Conservation (phyloP, 2,888 invertebrate species). For the Archips xylosteana region DNA sequence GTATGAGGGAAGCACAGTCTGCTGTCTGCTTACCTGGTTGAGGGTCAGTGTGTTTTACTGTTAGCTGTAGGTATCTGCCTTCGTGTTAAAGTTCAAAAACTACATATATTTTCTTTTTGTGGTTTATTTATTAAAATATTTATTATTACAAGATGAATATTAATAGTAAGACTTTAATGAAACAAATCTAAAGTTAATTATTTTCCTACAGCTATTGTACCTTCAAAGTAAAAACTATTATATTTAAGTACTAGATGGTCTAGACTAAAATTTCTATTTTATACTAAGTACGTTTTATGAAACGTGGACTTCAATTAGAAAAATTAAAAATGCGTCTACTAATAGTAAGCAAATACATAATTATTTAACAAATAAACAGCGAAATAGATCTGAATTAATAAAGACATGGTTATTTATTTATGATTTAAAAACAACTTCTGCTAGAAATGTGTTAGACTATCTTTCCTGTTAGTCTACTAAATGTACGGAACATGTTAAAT, state of each 20-base stretch:
- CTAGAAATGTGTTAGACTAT: constrained; percentile 5
- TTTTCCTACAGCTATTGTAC: constrained; percentile 3
- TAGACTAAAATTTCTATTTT: constrained; percentile 9
- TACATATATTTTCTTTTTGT: neutral
- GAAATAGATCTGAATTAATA: neutral
- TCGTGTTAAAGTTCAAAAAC: neutral
- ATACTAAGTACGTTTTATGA: constrained; percentile 1
- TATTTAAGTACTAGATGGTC: neutral
- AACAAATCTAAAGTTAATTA: neutral
- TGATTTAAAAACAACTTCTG: constrained; percentile 4
- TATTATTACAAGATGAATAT: neutral
- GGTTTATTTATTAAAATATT: neutral
- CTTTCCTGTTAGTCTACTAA: constrained; percentile 7
- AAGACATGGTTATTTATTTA: neutral
- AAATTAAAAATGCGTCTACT: neutral
- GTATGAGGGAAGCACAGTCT: neutral
- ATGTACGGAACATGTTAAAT: constrained; percentile 9
- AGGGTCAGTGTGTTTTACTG: neutral
- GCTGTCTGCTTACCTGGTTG: neutral
- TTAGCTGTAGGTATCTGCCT: neutral
- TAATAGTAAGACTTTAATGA: neutral
- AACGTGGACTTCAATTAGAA: neutral
- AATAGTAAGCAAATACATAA: neutral
- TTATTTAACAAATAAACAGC: neutral
- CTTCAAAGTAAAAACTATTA: neutral